These are phyloP conservation scores for Stylophora pistillata DNA, from an alignment of 64 coral and sea anemone genomes.

Conservation along the genomic window DNA sequence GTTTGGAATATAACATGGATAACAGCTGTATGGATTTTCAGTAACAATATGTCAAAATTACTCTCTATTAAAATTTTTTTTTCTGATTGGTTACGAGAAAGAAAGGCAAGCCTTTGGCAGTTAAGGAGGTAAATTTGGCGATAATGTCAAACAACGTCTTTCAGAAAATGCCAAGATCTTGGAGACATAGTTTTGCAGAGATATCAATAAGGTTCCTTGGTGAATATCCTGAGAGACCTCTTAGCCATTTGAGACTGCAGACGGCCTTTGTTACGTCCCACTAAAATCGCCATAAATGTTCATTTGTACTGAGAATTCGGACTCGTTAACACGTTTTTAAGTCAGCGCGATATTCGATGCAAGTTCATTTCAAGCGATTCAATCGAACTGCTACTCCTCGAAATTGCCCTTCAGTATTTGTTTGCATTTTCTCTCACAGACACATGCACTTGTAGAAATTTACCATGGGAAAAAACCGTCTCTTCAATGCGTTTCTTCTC, in stretches of 20 bases:
- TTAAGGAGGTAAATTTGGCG: background rate
- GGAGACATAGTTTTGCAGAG: conserved; percentile 14
- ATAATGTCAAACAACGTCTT: conserved; percentile 11
- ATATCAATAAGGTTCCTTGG: conserved; percentile 10
- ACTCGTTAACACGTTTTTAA: background rate
- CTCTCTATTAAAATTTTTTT: conserved; percentile 9
- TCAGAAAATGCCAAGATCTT: background rate
- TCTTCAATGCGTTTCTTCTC: background rate
- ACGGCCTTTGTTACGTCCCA: background rate
- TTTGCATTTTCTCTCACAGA: background rate
- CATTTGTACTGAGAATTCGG: background rate
- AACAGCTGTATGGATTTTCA: conserved; percentile 30
- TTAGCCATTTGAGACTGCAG: background rate
- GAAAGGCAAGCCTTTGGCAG: background rate
- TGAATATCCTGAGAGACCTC: conserved; percentile 19
- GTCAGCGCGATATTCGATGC: conserved; percentile 1
- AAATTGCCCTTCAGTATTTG: background rate
- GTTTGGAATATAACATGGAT: background rate
- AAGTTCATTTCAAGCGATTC: conserved; percentile 12
- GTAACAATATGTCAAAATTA: conserved; percentile 23
- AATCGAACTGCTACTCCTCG: background rate
- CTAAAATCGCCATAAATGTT: background rate
- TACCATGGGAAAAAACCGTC: background rate
- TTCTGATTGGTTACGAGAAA: conserved; percentile 15
- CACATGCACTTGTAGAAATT: background rate